Evolutionary conservation across 1,140 invertebrate species (phyloP), one percentile per base, ranked within the genome.

Genomic region (Prorops nasuta): DNA sequence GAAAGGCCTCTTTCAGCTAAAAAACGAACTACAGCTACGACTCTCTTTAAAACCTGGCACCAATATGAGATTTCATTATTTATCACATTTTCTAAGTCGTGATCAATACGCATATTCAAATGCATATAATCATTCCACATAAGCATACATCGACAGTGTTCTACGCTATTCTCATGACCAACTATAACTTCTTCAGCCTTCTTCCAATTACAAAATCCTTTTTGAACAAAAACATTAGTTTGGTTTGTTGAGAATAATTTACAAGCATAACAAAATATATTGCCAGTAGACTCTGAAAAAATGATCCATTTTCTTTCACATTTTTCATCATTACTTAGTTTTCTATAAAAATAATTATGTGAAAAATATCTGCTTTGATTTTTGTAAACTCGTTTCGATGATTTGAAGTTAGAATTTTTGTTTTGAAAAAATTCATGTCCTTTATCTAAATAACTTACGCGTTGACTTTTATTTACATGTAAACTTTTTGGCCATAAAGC

Each of bases 181-280:
- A 1, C 16, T 15, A 49, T 34, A 9, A 3, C 9, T 35, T 49
- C 38, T 10, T 42, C 18, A 2, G 15, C 19, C 12, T 42, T 14
- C 22, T 49, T 49, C 38, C 39, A 49, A 24, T 49, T 35, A 22
- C 17, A 49, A 49, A 49, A 49, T 35, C 38, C 39, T 3, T 42
- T 12, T 35, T 35, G 15, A 15, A 49, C 31, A 22, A 49, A 42
- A 22, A 18, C 14, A 24, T 49, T 49, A 12, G 21, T 8, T 18
- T 16, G 20, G 24, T 49, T 15, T 17, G 7, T 32, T 16, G 47
- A 49, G 12, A 49, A 49, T 36, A 49, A 37, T 49, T 49, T 49
- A 15, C 39, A 49, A 3, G 18, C 1, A 22, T 41, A 49, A 37
- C 47, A 43, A 37, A 49, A 49, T 6, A 49, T n/a, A 19, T 22